A percentile compares a stretch with the other conserved stretches of the same genome.
These are phyloP conservation scores for Rhynchopsitta pachyrhyncha DNA, from an alignment of 2,113 vertebrate species.

Conservation along the genomic window DNA sequence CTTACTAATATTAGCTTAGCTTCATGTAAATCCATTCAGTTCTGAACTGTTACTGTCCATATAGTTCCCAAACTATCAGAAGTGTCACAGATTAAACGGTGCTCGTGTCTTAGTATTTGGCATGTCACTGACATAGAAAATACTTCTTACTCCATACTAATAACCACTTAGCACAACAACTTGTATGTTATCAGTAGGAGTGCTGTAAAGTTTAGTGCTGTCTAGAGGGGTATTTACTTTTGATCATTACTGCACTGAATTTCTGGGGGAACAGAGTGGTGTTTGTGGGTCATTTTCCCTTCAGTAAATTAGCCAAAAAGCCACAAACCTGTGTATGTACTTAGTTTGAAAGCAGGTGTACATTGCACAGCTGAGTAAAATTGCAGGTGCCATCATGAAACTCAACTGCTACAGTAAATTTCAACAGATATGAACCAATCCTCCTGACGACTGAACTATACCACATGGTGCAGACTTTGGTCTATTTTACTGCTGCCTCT, in stretches of 20 bases:
- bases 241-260: background rate
- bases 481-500: background rate
- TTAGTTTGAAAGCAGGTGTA: background rate
- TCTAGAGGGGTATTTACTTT: background rate
- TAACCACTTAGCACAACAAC: background rate
- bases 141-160: background rate
- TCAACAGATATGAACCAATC: background rate
- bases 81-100: background rate
- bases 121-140: background rate
- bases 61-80: background rate
- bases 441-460: background rate
- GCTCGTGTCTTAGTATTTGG: background rate
- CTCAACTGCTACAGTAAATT: background rate
- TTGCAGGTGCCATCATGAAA: background rate
- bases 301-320: background rate
- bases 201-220: background rate
- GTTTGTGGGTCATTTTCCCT: fast-evolving
- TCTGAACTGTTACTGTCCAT: background rate
- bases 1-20: background rate
- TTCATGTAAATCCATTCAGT: background rate
- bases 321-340: background rate
- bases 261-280: background rate
- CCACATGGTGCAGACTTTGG: background rate
- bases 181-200: background rate
- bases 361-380: background rate